phyloP scores from a whole-genome alignment of 2,797 vertebrate genomes.

The Poeciliopsis presidionis region DNA sequence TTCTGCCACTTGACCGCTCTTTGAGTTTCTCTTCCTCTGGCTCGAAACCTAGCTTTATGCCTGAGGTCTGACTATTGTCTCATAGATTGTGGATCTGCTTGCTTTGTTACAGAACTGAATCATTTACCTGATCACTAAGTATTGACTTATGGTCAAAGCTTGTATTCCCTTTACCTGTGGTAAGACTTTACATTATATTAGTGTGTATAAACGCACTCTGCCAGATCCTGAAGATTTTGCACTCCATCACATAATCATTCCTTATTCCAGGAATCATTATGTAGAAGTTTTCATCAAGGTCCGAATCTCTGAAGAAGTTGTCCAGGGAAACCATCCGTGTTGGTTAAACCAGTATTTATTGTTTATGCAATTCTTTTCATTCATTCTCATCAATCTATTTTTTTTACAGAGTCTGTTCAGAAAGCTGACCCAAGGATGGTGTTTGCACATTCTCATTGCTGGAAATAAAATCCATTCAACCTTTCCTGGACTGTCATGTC shows the following conservation, averaged over 20 bases:
- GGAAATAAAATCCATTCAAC: not conserved
- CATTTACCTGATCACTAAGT: not conserved
- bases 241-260: not conserved
- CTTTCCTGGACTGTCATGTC: not conserved
- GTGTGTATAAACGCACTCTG: not conserved
- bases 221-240: not conserved
- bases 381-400: not conserved
- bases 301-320: not conserved
- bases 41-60: not conserved
- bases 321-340: not conserved
- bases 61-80: not conserved
- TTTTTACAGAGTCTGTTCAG: not conserved
- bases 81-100: not conserved
- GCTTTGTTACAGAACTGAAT: not conserved
- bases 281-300: not conserved
- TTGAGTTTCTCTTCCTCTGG: not conserved
- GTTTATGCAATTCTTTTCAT: not conserved
- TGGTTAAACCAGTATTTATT: not conserved
- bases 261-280: not conserved
- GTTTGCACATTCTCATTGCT: no score
- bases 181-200: not conserved
- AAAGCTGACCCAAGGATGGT: not conserved
- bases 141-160: not conserved
- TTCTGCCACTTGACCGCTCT: not conserved
- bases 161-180: not conserved